Evolutionary conservation across 1,140 invertebrate species (phyloP).

Genomic region (Drosophila malerkotliana): DNA sequence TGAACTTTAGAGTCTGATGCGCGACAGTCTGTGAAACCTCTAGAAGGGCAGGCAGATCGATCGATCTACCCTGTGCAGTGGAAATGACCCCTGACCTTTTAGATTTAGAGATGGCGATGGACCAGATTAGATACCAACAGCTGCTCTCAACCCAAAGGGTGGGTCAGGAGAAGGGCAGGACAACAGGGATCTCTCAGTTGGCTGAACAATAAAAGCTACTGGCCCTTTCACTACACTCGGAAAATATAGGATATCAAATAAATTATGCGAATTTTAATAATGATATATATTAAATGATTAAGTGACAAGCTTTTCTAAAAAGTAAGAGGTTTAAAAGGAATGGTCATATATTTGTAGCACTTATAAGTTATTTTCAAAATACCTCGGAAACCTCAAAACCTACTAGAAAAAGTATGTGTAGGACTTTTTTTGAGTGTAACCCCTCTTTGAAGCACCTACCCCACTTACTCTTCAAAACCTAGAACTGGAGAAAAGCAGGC

Average conservation of each 20-base stretch:
- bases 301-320: no score
- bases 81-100: conserved; percentile 36
- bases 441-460: neutral
- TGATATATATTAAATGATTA: neutral
- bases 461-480: neutral
- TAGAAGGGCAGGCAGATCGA: conserved; percentile 39
- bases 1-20: conserved; percentile 22
- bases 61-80: conserved; percentile 45
- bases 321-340: no score
- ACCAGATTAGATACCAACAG: conserved; percentile 70
- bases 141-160: conserved; percentile 37
- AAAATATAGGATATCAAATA: neutral
- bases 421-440: neutral
- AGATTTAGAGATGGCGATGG: conserved; percentile 53
- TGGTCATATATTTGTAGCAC: no score
- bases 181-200: conserved; percentile 65
- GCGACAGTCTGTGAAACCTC: conserved; percentile 74
- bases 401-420: no score
- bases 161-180: conserved; percentile 6
- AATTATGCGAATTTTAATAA: neutral
- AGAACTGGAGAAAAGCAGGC: conserved; percentile 17
- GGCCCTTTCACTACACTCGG: conserved; percentile 46
- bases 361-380: no score
- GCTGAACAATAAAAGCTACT: conserved; percentile 66
- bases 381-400: no score